These are phyloP conservation scores for Paraescarpia echinospica DNA, from an alignment of 1,140 invertebrate genomes.

Conservation along the genomic window DNA sequence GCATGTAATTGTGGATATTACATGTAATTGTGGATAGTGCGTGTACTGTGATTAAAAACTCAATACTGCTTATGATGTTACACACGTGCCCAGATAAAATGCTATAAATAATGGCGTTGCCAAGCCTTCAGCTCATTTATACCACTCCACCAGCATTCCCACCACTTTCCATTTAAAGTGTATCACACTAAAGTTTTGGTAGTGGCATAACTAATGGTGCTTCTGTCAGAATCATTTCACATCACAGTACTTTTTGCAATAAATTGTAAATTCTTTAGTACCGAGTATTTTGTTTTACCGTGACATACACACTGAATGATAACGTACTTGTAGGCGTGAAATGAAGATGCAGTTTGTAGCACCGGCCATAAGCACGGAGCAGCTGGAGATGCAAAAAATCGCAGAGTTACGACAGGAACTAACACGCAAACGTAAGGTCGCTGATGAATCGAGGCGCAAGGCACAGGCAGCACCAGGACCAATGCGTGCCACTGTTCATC, in stretches of 20 bases:
- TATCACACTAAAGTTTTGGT: too few species aligned
- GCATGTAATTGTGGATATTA: too few species aligned
- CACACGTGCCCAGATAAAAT: too few species aligned
- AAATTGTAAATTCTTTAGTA: background rate
- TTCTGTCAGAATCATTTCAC: background rate
- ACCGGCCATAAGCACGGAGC: slow-evolving; percentile 40
- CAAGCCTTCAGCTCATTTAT: too few species aligned
- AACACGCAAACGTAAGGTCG: slow-evolving; percentile 39
- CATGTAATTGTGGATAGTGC: too few species aligned
- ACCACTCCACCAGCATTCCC: too few species aligned
- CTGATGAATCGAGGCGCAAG: slow-evolving; percentile 42
- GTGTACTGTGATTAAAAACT: too few species aligned
- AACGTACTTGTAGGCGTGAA: background rate
- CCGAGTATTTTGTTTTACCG: background rate
- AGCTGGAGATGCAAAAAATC: slow-evolving; percentile 49
- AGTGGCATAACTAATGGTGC: background rate
- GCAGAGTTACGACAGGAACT: slow-evolving; percentile 41
- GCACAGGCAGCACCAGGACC: slow-evolving; percentile 32
- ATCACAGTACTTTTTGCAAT: background rate
- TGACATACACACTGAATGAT: background rate
- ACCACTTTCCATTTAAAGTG: too few species aligned
- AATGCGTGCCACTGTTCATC: slow-evolving; percentile 23
- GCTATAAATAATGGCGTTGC: too few species aligned
- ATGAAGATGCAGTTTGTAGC: background rate
- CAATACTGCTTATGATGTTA: too few species aligned